These are phyloP conservation scores for Pyrrhura leucotis DNA, from an alignment of 2,797 vertebrate genomes.

Conservation along the genomic window DNA sequence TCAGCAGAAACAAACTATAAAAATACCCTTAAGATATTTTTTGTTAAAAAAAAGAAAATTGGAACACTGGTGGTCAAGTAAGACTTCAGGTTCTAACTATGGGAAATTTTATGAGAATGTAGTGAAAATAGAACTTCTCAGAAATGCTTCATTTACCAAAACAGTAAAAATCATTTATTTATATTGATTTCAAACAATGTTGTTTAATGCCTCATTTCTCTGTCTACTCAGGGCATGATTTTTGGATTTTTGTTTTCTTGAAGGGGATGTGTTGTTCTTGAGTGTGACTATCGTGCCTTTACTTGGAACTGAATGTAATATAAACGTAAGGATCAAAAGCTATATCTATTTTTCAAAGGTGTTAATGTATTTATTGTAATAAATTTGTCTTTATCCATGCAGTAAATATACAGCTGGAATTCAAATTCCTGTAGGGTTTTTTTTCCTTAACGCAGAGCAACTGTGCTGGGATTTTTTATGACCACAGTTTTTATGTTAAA, in stretches of 20 bases:
- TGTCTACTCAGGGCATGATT: background rate
- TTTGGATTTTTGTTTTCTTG: background rate
- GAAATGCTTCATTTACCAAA: background rate
- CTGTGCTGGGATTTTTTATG: background rate
- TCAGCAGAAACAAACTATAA: background rate
- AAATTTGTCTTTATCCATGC: background rate
- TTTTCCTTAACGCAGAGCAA: background rate
- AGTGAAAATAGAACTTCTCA: background rate
- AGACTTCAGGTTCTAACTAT: background rate
- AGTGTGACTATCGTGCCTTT: background rate
- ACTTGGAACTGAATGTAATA: background rate
- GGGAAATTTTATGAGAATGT: background rate
- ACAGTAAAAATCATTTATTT: background rate
- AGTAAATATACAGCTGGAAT: background rate
- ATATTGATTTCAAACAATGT: background rate
- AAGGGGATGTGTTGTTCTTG: background rate
- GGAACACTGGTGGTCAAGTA: background rate
- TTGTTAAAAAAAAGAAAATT: background rate
- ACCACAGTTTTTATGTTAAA: background rate
- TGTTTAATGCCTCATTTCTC: background rate
- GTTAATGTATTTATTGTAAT: background rate
- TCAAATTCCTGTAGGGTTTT: background rate
- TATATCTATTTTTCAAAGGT: background rate
- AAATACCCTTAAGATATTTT: background rate
- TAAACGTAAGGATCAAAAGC: background rate